Evolutionary conservation across 1,140 invertebrate species (phyloP).

Genomic region (Tachypleus tridentatus): DNA sequence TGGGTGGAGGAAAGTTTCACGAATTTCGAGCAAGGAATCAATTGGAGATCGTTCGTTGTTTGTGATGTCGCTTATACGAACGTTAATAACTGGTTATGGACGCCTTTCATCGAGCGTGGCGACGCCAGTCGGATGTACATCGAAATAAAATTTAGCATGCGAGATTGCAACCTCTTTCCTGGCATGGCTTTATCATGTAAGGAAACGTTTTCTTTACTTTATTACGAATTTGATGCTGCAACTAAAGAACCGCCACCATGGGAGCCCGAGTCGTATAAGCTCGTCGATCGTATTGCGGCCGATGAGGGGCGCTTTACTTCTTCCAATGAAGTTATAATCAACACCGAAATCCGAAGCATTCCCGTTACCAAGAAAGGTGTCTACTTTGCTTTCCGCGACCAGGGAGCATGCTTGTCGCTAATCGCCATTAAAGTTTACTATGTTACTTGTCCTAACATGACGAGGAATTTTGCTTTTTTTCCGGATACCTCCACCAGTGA

Average conservation of each 20-base stretch:
- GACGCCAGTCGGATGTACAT: constrained; percentile 92
- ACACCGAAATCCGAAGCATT: constrained; percentile 85
- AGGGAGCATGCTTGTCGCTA: constrained; percentile 88
- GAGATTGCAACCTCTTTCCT: constrained; percentile 86
- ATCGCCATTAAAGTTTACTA: constrained; percentile 92
- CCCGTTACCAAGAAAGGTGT: constrained; percentile 89
- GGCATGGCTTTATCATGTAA: constrained; percentile 48
- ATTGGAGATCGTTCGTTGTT: constrained; percentile 93
- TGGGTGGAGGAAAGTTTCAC: constrained; percentile 97
- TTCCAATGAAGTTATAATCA: constrained; percentile 78
- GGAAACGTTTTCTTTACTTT: constrained; percentile 89
- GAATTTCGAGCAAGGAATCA: constrained; percentile 88
- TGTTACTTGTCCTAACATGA: constrained; percentile 84
- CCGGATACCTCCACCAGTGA: constrained; percentile 81
- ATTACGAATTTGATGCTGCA: constrained; percentile 90
- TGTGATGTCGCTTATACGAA: constrained; percentile 93
- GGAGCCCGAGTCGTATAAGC: constrained; percentile 86
- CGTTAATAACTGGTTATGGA: constrained; percentile 98
- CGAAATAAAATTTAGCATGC: constrained; percentile 91
- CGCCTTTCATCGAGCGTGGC: constrained; percentile 84
- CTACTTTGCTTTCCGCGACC: constrained; percentile 93
- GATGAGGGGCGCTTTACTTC: constrained; percentile 85
- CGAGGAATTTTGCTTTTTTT: constrained; percentile 83
- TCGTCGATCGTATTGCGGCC: constrained; percentile 77
- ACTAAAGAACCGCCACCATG: constrained; percentile 74